Conservation (phyloP, 2,888 invertebrate genomes). For the Torymus auratus region DNA sequence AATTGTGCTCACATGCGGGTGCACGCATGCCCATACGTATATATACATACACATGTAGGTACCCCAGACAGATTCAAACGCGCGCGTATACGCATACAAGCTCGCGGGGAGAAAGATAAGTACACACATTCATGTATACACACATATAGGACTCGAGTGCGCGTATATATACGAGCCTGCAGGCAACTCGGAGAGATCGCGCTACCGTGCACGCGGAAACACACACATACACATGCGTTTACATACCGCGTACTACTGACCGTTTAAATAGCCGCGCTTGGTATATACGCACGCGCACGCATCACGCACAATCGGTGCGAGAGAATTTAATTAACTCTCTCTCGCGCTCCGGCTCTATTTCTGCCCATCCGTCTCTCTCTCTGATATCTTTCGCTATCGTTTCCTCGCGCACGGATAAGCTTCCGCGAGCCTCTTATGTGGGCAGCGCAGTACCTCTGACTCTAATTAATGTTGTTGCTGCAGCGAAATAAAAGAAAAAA, state of each 20-base stretch:
- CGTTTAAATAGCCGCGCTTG: slow-evolving; percentile 28
- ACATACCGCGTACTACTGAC: slow-evolving; percentile 33
- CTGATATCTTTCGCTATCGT: slow-evolving; percentile 16
- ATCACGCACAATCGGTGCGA: slow-evolving; percentile 18
- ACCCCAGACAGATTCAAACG: neutral
- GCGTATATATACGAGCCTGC: too few species aligned
- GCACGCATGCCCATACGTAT: neutral
- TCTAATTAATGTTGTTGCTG: slow-evolving; percentile 67
- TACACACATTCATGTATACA: too few species aligned
- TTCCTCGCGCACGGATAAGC: neutral
- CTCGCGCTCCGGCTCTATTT: slow-evolving; percentile 60
- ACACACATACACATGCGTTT: slow-evolving; percentile 1
- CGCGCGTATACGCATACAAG: too few species aligned
- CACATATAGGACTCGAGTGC: slow-evolving; percentile 3
- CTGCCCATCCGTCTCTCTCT: neutral
- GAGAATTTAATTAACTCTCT: slow-evolving; percentile 74
- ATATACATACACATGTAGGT: neutral
- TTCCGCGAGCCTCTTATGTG: slow-evolving; percentile 56
- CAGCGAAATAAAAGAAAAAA: neutral
- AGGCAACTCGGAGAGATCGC: too few species aligned
- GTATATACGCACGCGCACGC: neutral
- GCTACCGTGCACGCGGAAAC: too few species aligned
- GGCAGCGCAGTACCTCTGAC: slow-evolving; percentile 41
- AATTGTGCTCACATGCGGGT: neutral
- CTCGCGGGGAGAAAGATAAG: too few species aligned